Base-by-base conservation (phyloP, 2,888 invertebrate species). In the Iphiclides podalirius region DNA sequence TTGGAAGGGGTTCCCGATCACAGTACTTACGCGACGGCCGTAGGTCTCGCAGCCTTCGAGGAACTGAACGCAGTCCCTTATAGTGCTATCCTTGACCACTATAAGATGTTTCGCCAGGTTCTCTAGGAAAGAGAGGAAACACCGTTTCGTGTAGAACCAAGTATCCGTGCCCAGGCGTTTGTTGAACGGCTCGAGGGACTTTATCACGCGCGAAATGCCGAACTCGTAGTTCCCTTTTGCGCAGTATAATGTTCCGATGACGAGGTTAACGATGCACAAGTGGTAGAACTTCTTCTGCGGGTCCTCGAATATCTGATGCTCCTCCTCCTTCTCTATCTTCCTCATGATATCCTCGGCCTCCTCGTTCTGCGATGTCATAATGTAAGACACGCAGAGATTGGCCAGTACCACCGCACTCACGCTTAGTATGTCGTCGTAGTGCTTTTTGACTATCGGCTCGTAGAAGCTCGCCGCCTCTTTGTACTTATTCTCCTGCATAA, bases 221-320 rank as follows among this genome's bases (percentile, higher is more conserved):
- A 99, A 99, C 79, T 99, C 99, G 68, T 98, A 99, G 82, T 99
- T 99, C 0, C 98, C 98, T 82, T 99, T 99, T 1, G 98, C 96
- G 73, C 99, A 99, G 77, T 99, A 99, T 28, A 99, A 84, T 0
- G 99, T 99, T 9, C 99, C 99, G 57, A 99, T 99, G 0, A 99
- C 99, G 43, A 99, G 91, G 80, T 99, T 99, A 1, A 99, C 98
- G 55, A 99, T 99, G 73, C 99, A 99, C 43, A 98, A 90, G 73
- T 99, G 99, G 80, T 94, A 97, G 59, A 95, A 93, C 79, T 99
- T 98, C 76, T 96, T 96, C 38, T 97, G 96, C 0, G 97, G 96
- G 62, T 97, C 96, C 70, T 97, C 96, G 67, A 95, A 96, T 52
- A 95, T 94, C 64, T 98, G 91, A 55, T 95, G 93, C 70, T 99